A percentile compares a stretch with the other conserved stretches of the same genome.
Conservation (phyloP, 2,113 vertebrate genomes). For the Picathartes gymnocephalus region DNA sequence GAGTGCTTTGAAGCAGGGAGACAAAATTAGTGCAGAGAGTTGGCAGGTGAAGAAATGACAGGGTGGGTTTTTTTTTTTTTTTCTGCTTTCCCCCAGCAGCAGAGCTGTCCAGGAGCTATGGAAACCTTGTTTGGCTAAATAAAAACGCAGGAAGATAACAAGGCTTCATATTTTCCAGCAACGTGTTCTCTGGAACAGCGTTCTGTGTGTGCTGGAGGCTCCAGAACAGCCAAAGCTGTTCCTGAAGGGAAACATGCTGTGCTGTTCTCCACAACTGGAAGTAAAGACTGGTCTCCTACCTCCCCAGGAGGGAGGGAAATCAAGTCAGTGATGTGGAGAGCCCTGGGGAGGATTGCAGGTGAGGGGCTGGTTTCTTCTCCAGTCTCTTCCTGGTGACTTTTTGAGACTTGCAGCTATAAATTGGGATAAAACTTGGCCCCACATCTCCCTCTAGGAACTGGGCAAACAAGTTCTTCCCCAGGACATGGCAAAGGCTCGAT, state of each 20-base stretch:
- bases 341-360: neutral
- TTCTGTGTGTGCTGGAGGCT: neutral
- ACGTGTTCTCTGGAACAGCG: neutral
- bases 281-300: neutral
- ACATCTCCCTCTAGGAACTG: neutral
- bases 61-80: neutral
- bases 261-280: neutral
- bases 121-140: constrained; percentile 32
- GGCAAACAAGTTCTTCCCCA: neutral
- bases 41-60: constrained; percentile 60
- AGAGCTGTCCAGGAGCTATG: constrained; percentile 8
- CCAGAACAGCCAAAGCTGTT: neutral
- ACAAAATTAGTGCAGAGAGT: constrained; percentile 25
- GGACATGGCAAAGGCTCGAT: neutral
- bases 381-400: neutral
- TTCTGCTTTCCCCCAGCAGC: neutral
- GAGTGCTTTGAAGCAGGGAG: constrained; percentile 14
- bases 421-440: neutral
- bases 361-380: neutral
- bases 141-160: neutral
- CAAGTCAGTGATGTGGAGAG: neutral
- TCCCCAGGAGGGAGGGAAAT: neutral
- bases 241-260: neutral
- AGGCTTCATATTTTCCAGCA: constrained; percentile 46
- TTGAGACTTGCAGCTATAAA: neutral